phyloP scores from a whole-genome alignment of 1,140 invertebrate genomes.

The Bombus pyrosoma region DNA sequence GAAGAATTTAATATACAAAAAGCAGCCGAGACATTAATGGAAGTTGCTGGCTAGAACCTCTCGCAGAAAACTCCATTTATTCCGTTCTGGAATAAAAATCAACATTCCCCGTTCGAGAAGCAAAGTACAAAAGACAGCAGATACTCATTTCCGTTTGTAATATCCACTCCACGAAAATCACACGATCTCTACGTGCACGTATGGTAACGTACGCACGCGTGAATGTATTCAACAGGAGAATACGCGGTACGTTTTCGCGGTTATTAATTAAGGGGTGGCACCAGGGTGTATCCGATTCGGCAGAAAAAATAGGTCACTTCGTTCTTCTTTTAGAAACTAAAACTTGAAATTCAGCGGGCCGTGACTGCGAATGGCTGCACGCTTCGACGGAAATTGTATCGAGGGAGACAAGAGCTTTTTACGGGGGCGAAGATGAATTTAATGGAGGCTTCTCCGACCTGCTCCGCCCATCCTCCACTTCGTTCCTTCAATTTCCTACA shows the following conservation, averaged over 20 bases:
- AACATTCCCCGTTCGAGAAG: neutral
- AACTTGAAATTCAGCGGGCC: conserved; percentile 37
- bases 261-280: conserved; percentile 25
- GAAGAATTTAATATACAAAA: too few species aligned
- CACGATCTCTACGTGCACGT: too few species aligned
- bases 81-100: neutral
- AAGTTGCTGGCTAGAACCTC: neutral
- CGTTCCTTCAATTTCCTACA: conserved; percentile 48
- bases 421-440: conserved; percentile 38
- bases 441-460: conserved; percentile 8
- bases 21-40: neutral
- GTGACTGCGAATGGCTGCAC: conserved; percentile 37
- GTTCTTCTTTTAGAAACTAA: conserved; percentile 14
- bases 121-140: neutral
- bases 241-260: neutral
- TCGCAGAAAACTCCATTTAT: neutral
- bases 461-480: neutral
- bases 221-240: neutral
- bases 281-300: conserved; percentile 12
- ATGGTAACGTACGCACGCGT: neutral
- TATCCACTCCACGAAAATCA: neutral
- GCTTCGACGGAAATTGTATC: conserved; percentile 39
- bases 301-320: conserved; percentile 42
- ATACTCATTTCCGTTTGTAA: neutral
- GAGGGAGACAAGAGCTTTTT: conserved; percentile 37